Conservation (phyloP, 2,113 vertebrate species). For the Ellobius talpinus region DNA sequence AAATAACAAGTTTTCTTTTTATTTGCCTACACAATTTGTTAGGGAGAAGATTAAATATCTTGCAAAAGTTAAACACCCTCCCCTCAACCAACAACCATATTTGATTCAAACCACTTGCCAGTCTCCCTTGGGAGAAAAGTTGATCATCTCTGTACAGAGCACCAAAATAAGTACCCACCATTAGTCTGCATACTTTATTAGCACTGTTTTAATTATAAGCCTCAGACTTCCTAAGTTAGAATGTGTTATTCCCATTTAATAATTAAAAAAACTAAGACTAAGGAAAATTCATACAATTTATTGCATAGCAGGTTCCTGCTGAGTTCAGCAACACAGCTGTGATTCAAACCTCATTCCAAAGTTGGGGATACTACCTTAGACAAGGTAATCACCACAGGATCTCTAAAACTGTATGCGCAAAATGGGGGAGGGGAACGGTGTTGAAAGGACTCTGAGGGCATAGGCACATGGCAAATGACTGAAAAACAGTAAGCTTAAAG, state of each 20-base stretch:
- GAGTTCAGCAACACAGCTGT: neutral
- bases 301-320: neutral
- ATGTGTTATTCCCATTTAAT: conserved; percentile 19
- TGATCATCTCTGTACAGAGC: conserved; percentile 7
- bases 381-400: conserved; percentile 7
- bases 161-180: neutral
- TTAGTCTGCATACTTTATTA: neutral
- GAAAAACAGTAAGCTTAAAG: neutral
- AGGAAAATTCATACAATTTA: conserved; percentile 27
- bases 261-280: conserved; percentile 28
- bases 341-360: conserved; percentile 32
- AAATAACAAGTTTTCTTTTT: conserved; percentile 21
- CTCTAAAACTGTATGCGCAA: neutral
- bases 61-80: conserved; percentile 26
- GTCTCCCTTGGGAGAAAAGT: neutral
- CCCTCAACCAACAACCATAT: neutral
- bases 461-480: neutral
- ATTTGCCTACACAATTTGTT: neutral
- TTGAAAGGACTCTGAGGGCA: neutral
- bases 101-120: neutral
- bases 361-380: neutral
- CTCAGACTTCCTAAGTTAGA: conserved; percentile 22
- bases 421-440: neutral
- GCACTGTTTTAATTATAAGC: conserved; percentile 23
- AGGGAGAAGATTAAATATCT: conserved; percentile 1